Percentiles rank a stretch among this genome's conserved stretches.
Evolutionary conservation across 2,888 invertebrate species (phyloP).

Genomic region (Tryphoninae sp.): DNA sequence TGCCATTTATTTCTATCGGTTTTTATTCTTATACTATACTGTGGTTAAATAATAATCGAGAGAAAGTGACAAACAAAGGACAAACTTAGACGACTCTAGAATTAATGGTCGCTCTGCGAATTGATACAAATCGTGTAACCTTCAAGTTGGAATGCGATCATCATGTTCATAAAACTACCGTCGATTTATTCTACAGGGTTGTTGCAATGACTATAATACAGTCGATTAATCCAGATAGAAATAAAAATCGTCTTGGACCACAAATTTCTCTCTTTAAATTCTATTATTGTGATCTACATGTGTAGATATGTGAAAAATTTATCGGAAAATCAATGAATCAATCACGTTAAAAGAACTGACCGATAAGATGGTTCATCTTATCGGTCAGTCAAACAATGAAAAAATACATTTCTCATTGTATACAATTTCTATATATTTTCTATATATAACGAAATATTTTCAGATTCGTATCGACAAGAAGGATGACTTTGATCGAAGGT

Average conservation of each 20-base stretch:
- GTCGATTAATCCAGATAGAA: background rate
- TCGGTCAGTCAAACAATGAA: no score
- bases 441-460: background rate
- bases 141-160: slow-evolving; percentile 24
- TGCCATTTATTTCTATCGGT: background rate
- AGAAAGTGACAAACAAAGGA: background rate
- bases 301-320: no score
- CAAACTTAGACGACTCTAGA: background rate
- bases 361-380: no score
- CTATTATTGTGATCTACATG: background rate
- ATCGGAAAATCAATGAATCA: no score
- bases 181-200: background rate
- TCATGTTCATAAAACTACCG: slow-evolving; percentile 54
- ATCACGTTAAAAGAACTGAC: no score
- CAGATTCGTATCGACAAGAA: slow-evolving; percentile 69
- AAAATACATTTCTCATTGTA: no score
- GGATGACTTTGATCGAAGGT: slow-evolving; percentile 90
- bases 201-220: slow-evolving; percentile 28
- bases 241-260: background rate
- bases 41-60: background rate
- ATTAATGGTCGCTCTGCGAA: background rate
- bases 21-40: background rate
- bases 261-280: background rate
- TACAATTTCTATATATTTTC: no score
- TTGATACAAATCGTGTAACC: slow-evolving; percentile 35